These are phyloP conservation scores for Danio rerio DNA, from an alignment of 2,113 vertebrate genomes.

Conservation along the genomic window GRCz12tu NC_133191.1:42524001-42524500, in stretches of 20 bases:
- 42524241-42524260: slow-evolving; percentile 19
- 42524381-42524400: neutral
- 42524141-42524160: slow-evolving; percentile 46
- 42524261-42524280: slow-evolving; percentile 44
- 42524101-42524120: slow-evolving; percentile 21
- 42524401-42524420: neutral
- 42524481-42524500: slow-evolving; percentile 43
- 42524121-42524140: slow-evolving; percentile 27
- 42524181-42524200: slow-evolving; percentile 54
- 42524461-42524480: slow-evolving; percentile 33
- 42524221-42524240: slow-evolving; percentile 48
- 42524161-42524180: slow-evolving; percentile 21
- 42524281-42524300: slow-evolving; percentile 52
- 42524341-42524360: neutral
- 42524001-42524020: neutral
- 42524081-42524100: neutral
- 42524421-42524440: slow-evolving; percentile 43
- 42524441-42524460: slow-evolving; percentile 58
- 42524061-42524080: neutral
- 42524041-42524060: neutral
- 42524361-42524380: slow-evolving; percentile 38
- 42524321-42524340: slow-evolving; percentile 12
- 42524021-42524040: neutral
- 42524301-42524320: slow-evolving; percentile 48
- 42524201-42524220: slow-evolving; percentile 58